Evolutionary conservation across 2,888 invertebrate species (phyloP).

Genomic region (Oscheius sp.): DNA sequence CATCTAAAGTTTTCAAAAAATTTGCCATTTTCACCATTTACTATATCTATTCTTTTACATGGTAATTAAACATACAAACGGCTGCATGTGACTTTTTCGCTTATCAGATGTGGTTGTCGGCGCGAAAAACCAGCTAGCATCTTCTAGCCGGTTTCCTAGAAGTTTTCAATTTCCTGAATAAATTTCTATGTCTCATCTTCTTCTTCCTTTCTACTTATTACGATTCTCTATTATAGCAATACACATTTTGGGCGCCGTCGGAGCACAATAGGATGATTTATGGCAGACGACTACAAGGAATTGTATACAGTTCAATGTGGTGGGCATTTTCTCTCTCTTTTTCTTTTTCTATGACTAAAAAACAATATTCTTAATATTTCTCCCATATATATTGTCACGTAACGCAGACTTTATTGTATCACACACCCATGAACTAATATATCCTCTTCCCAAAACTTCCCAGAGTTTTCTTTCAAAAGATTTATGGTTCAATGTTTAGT

Average conservation of each 20-base stretch:
- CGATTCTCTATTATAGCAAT: background rate
- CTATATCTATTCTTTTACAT: conserved; percentile 20
- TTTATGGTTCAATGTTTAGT: no score
- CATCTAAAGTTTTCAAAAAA: no score
- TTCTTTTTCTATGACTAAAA: background rate
- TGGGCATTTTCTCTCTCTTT: background rate
- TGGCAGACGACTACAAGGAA: background rate
- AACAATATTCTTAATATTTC: no score
- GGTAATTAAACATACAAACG: conserved; percentile 27
- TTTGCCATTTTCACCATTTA: no score
- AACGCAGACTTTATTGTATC: no score
- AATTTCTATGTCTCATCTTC: background rate
- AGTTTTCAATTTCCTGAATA: conserved; percentile 24
- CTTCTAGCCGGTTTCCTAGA: conserved; percentile 14
- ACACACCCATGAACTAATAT: no score
- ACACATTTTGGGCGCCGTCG: background rate
- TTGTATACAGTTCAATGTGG: background rate
- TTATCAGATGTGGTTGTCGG: conserved; percentile 28
- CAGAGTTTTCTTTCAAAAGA: no score
- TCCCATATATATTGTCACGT: no score
- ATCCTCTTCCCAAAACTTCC: no score
- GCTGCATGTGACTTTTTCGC: conserved; percentile 30
- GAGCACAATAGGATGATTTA: conserved; percentile 11
- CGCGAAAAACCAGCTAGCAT: conserved; percentile 28
- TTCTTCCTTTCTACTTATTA: background rate